Conservation (phyloP, 2,113 vertebrate species). For the Aptenodytes patagonicus region DNA sequence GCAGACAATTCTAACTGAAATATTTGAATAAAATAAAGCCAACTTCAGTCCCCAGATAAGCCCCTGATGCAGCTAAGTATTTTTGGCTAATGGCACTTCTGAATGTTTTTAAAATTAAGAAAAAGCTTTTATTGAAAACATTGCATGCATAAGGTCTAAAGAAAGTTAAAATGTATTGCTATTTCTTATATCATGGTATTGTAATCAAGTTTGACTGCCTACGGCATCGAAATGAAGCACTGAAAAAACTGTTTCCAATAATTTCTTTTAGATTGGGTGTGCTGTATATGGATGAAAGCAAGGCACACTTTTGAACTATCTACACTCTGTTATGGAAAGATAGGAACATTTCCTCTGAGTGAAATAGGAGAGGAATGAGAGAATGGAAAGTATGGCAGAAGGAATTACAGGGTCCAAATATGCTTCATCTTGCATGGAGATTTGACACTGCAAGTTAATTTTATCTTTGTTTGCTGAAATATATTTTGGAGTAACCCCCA, state of each 20-base stretch:
- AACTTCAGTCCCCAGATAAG: not conserved
- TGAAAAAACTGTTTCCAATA: not conserved
- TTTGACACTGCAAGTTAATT: not conserved
- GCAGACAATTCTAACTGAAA: not conserved
- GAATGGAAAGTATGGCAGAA: slow-evolving; percentile 7
- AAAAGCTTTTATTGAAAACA: not conserved
- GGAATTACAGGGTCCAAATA: not conserved
- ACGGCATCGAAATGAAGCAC: not conserved
- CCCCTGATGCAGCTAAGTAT: not conserved
- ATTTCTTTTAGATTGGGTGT: not conserved
- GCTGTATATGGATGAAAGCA: not conserved
- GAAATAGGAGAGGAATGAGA: not conserved
- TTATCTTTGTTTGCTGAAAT: not conserved
- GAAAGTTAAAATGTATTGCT: not conserved
- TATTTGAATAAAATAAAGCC: not conserved
- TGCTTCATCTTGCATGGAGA: not conserved
- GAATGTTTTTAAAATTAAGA: not conserved
- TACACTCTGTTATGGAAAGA: not conserved
- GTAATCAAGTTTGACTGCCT: not conserved
- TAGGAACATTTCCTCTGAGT: slow-evolving; percentile 4
- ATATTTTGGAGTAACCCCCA: not conserved
- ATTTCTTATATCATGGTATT: not conserved
- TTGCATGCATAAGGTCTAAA: not conserved
- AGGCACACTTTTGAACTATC: not conserved
- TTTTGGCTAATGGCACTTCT: not conserved